These are phyloP conservation scores for Rhogogaster chlorosoma DNA, from an alignment of 2,888 invertebrate genomes.

Conservation along the genomic window DNA sequence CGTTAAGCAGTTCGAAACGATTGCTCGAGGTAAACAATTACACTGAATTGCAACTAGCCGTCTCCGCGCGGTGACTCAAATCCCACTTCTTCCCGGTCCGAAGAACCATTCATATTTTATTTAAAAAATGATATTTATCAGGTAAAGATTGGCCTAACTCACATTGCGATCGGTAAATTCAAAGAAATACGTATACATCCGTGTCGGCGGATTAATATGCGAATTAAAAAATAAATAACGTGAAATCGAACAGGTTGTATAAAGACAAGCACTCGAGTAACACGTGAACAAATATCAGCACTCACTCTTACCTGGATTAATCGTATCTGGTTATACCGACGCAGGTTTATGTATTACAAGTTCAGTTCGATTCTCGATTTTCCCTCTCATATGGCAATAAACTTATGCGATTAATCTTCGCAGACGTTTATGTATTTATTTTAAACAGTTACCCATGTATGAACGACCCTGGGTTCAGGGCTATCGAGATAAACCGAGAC, in stretches of 20 bases:
- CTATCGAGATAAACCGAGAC: constrained; percentile 28
- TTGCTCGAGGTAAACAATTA: constrained; percentile 12
- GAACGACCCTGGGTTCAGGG: constrained; percentile 27
- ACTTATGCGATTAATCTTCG: background rate
- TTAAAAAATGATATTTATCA: background rate
- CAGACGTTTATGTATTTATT: constrained; percentile 10
- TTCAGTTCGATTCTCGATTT: background rate
- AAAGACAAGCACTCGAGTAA: background rate
- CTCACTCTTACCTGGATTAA: constrained; percentile 1
- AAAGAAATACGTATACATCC: background rate
- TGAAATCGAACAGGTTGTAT: background rate
- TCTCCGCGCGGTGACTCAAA: background rate
- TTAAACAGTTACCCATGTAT: background rate
- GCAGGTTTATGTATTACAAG: background rate
- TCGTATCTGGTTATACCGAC: background rate
- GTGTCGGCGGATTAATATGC: background rate
- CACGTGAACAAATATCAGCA: constrained; percentile 24
- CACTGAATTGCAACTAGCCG: background rate
- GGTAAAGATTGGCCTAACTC: background rate
- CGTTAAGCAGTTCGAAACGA: constrained; percentile 11
- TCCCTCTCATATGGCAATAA: background rate
- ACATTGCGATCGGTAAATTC: background rate
- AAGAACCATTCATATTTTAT: constrained; percentile 6
- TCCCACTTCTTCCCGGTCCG: background rate
- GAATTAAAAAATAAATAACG: background rate